Evolutionary conservation across 2,797 vertebrate genomes (phyloP).

Genomic region (Syngnathus acus): DNA sequence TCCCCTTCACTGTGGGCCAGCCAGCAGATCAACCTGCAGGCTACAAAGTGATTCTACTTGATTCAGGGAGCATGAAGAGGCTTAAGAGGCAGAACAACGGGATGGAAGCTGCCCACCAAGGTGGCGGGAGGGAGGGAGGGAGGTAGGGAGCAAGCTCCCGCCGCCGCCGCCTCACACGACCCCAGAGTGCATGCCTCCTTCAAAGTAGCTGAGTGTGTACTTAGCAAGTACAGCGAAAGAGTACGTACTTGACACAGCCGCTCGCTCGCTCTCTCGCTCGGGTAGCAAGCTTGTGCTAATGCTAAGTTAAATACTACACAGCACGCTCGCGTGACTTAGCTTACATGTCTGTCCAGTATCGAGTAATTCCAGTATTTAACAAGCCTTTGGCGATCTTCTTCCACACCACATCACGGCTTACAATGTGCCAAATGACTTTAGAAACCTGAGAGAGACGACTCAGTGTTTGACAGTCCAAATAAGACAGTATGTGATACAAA

Average conservation of each 20-base stretch:
- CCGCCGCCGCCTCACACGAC: too few relatives aligned
- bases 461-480: slow-evolving; percentile 82
- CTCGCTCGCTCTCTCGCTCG: too few relatives aligned
- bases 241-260: too few relatives aligned
- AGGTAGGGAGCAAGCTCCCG: too few relatives aligned
- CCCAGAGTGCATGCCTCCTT: too few relatives aligned
- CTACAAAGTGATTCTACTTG: too few relatives aligned
- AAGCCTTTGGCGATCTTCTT: slow-evolving; percentile 79
- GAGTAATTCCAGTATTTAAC: slow-evolving; percentile 86
- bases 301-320: slow-evolving; percentile 2
- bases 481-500: slow-evolving; percentile 83
- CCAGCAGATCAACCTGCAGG: too few relatives aligned
- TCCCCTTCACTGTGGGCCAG: too few relatives aligned
- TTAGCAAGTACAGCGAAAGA: background rate
- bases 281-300: background rate
- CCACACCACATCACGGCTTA: slow-evolving; percentile 83
- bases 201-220: too few relatives aligned
- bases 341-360: slow-evolving; percentile 87
- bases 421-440: slow-evolving; percentile 72
- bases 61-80: too few relatives aligned
- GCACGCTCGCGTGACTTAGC: slow-evolving; percentile 27
- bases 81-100: too few relatives aligned
- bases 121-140: too few relatives aligned
- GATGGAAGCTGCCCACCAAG: background rate
- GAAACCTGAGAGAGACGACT: slow-evolving; percentile 85